These are phyloP conservation scores for Ochropacha duplaris DNA, from an alignment of 2,888 invertebrate species.

Conservation along the genomic window DNA sequence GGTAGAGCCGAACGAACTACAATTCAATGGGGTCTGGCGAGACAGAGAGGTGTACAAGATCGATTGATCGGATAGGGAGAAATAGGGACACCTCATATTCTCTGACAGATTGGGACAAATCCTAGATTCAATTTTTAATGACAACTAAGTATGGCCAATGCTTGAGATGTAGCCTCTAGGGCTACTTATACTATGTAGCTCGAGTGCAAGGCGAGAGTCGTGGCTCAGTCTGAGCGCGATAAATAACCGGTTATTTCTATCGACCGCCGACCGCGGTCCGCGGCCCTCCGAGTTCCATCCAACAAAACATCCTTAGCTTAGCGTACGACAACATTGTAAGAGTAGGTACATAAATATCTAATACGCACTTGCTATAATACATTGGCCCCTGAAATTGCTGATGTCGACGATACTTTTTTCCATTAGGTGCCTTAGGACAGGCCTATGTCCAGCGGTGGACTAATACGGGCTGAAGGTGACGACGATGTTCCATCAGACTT, in stretches of 20 bases:
- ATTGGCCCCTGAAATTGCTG: too few relatives aligned
- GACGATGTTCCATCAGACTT: too few relatives aligned
- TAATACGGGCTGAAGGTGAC: too few relatives aligned
- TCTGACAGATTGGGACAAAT: conserved; percentile 3
- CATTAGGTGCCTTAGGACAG: too few relatives aligned
- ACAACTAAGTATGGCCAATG: too few relatives aligned
- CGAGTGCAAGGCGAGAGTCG: conserved; percentile 25
- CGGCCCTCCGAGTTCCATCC: conserved; percentile 39
- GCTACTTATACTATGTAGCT: not conserved
- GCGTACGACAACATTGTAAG: conserved; percentile 57
- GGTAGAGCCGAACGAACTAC: too few relatives aligned
- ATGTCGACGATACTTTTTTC: too few relatives aligned
- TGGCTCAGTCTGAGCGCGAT: conserved; percentile 34
- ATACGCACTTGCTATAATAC: conserved; percentile 12
- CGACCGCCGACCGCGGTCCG: conserved; percentile 28
- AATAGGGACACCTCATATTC: too few relatives aligned
- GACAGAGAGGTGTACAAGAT: too few relatives aligned
- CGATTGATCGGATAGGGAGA: too few relatives aligned
- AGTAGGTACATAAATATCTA: not conserved
- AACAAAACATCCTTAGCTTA: conserved; percentile 63
- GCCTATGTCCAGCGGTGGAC: too few relatives aligned
- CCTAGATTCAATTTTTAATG: conserved; percentile 4
- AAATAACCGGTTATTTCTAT: conserved; percentile 72
- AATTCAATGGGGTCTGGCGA: too few relatives aligned
- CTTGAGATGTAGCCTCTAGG: not conserved